Percentiles rank a stretch among this genome's conserved stretches.
phyloP scores from a whole-genome alignment of 2,797 vertebrate species.

The Siniperca undulata region DNA sequence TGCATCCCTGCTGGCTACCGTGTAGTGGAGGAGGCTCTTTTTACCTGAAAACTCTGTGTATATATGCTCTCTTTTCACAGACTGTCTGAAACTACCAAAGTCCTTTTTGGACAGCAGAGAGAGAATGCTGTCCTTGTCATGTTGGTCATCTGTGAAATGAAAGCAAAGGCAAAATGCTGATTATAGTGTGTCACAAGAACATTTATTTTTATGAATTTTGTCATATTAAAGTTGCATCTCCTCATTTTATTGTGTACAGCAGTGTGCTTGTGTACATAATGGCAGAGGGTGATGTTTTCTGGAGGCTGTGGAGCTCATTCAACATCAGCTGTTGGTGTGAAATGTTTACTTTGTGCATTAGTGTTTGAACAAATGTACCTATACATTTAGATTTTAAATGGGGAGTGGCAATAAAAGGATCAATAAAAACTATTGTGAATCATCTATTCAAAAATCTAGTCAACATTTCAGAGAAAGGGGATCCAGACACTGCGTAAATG shows the following conservation, averaged over 20 bases:
- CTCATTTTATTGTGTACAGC: not conserved
- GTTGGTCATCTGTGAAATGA: conserved; percentile 65
- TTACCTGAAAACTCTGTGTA: conserved; percentile 68
- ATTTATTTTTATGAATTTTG: not conserved
- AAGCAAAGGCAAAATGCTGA: conserved; percentile 15
- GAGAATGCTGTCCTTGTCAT: conserved; percentile 54
- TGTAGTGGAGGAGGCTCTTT: conserved; percentile 86
- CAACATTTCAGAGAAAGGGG: conserved; percentile 5
- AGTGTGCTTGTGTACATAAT: not conserved
- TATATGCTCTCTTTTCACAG: conserved; percentile 78
- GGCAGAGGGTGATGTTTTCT: not conserved
- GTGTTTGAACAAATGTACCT: not conserved
- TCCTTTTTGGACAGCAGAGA: conserved; percentile 78
- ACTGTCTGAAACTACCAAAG: conserved; percentile 79
- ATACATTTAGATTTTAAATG: not conserved
- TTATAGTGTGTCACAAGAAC: not conserved
- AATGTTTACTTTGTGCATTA: conserved; percentile 4
- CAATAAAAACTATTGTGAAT: not conserved
- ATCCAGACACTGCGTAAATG: not conserved
- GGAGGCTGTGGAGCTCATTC: not conserved
- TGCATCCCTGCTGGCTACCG: conserved; percentile 82
- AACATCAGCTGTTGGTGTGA: not conserved
- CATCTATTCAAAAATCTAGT: not conserved
- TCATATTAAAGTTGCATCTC: not conserved
- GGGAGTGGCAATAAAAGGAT: not conserved